Evolutionary conservation across 2,113 vertebrate species (phyloP).

Genomic region (Phyllopteryx taeniolatus): DNA sequence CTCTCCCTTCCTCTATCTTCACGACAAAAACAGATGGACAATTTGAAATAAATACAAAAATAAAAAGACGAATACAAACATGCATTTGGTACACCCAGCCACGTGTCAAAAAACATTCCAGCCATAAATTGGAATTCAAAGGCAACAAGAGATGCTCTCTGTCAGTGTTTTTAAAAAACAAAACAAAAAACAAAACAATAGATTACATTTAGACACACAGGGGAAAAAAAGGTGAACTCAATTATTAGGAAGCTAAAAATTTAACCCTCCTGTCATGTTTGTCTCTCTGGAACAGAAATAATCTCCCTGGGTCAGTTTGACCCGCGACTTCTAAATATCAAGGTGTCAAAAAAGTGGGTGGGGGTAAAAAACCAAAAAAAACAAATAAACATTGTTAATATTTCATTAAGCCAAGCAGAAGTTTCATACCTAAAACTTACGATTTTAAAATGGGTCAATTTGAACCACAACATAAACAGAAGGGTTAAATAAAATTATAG

Average conservation of each 20-base stretch:
- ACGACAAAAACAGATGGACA: constrained; percentile 19
- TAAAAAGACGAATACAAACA: constrained; percentile 34
- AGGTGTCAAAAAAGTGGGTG: background rate
- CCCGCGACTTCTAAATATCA: background rate
- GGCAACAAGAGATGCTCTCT: constrained; percentile 62
- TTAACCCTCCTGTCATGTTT: background rate
- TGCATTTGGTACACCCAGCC: constrained; percentile 41
- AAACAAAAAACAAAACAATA: constrained; percentile 39
- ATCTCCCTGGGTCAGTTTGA: background rate
- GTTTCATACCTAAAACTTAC: background rate
- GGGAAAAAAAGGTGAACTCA: background rate
- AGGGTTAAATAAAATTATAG: constrained; percentile 28
- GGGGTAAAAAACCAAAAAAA: too few relatives aligned
- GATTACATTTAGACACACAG: background rate
- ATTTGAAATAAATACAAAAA: constrained; percentile 7
- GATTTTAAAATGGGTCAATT: background rate
- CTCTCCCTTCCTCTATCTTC: constrained; percentile 32
- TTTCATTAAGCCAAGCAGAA: background rate
- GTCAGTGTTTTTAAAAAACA: constrained; percentile 64
- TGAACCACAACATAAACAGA: background rate
- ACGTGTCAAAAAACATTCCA: constrained; percentile 58
- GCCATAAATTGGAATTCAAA: constrained; percentile 65
- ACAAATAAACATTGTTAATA: background rate
- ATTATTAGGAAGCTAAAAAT: background rate
- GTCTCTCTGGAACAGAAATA: background rate